These are phyloP conservation scores for Seriola dumerili DNA, from an alignment of 2,113 vertebrate genomes.

Conservation along the genomic window DNA sequence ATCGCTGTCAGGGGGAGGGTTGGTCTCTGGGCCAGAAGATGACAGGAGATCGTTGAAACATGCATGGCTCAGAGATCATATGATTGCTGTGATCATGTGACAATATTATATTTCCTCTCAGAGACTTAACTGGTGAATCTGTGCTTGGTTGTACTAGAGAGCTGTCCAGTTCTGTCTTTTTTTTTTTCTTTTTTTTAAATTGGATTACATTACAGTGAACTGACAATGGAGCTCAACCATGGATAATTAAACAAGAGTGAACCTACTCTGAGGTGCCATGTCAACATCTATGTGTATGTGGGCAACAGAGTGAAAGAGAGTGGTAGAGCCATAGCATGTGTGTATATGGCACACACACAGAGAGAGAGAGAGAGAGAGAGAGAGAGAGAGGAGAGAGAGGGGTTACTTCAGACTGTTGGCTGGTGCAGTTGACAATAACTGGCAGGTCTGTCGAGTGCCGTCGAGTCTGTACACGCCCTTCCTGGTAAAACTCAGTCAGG, in stretches of 20 bases:
- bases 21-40: conserved; percentile 35
- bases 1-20: conserved; percentile 53
- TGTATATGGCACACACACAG: neutral
- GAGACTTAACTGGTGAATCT: conserved; percentile 43
- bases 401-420: conserved; percentile 62
- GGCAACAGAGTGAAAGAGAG: neutral
- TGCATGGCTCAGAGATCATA: neutral
- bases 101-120: too few species aligned
- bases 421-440: conserved; percentile 4
- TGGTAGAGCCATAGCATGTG: neutral
- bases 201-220: conserved; percentile 50
- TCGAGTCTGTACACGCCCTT: conserved; percentile 44
- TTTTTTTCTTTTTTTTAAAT: neutral
- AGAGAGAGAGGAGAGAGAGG: neutral
- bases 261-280: conserved; percentile 26
- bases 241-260: conserved; percentile 70
- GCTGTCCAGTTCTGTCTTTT: conserved; percentile 18
- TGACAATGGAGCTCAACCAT: conserved; percentile 63
- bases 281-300: conserved; percentile 25
- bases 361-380: neutral
- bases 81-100: too few species aligned
- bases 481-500: conserved; percentile 69
- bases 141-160: conserved; percentile 24
- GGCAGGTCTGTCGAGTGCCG: conserved; percentile 29
- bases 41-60: conserved; percentile 14